phyloP scores from a whole-genome alignment of 1,140 invertebrate species.

The Latrodectus geometricus region DNA sequence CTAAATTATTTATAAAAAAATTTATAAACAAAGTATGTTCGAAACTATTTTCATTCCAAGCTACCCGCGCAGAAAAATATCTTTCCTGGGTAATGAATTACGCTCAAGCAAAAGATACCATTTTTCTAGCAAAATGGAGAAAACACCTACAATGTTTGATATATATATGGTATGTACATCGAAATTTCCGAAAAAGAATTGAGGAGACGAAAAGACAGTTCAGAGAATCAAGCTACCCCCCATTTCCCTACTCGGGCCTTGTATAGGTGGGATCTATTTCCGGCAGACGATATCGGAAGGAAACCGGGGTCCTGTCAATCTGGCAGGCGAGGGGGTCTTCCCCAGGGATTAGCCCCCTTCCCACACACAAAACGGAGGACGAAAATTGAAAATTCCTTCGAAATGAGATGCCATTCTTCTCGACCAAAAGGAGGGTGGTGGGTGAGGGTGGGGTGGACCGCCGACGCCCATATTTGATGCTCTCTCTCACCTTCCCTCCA shows the following conservation, averaged over 20 bases:
- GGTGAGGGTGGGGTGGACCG: not conserved
- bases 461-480: conserved; percentile 45
- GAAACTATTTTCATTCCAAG: too few species aligned
- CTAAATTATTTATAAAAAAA: too few species aligned
- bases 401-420: conserved; percentile 52
- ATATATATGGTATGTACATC: not conserved
- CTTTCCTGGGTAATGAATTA: too few species aligned
- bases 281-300: conserved; percentile 50
- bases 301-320: conserved; percentile 49
- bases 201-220: not conserved
- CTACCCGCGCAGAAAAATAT: too few species aligned
- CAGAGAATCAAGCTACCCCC: not conserved
- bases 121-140: not conserved
- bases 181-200: not conserved
- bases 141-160: not conserved
- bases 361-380: conserved; percentile 25
- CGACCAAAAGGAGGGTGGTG: not conserved
- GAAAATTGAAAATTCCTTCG: conserved; percentile 53
- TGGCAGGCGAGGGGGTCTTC: conserved; percentile 21
- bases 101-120: too few species aligned
- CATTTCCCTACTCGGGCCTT: not conserved
- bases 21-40: too few species aligned
- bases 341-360: conserved; percentile 41
- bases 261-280: conserved; percentile 32
- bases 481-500: conserved; percentile 11